A percentile compares a stretch with the other conserved stretches of the same genome.
phyloP scores from a whole-genome alignment of 2,113 vertebrate genomes.

The Tiliqua scincoides region DNA sequence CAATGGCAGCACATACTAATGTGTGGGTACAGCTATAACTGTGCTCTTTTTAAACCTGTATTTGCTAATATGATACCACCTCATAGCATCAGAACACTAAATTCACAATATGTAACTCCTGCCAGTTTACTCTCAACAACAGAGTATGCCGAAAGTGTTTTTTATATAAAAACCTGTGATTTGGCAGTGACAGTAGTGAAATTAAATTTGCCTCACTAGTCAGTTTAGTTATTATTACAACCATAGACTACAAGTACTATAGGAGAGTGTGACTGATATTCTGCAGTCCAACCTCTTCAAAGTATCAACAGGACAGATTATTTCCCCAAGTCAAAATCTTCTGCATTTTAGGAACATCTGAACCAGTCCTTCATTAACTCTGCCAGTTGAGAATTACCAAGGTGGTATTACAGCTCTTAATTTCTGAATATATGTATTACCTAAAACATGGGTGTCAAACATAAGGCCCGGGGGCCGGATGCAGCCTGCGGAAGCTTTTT shows the following conservation, averaged over 20 bases:
- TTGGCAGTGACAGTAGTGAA: too few relatives aligned
- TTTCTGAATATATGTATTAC: conserved; percentile 10
- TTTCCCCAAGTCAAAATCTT: not conserved
- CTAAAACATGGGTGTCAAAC: too few relatives aligned
- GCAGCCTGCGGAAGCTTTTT: too few relatives aligned
- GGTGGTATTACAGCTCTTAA: not conserved
- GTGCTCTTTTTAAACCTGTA: not conserved
- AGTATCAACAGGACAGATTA: not conserved
- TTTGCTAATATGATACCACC: not conserved
- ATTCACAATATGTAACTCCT: not conserved
- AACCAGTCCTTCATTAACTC: not conserved
- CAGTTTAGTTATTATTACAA: too few relatives aligned
- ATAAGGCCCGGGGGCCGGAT: too few relatives aligned
- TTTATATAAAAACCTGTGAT: not conserved
- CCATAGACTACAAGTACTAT: not conserved
- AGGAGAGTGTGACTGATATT: not conserved
- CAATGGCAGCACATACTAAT: not conserved
- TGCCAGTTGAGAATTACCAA: not conserved
- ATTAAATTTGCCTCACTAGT: too few relatives aligned
- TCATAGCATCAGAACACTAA: not conserved
- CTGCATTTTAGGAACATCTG: not conserved
- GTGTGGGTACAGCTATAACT: not conserved
- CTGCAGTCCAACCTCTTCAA: not conserved
- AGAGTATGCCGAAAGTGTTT: not conserved
- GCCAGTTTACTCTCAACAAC: not conserved